Evolutionary conservation across 2,888 invertebrate species (phyloP).

Genomic region (Macaria notata): DNA sequence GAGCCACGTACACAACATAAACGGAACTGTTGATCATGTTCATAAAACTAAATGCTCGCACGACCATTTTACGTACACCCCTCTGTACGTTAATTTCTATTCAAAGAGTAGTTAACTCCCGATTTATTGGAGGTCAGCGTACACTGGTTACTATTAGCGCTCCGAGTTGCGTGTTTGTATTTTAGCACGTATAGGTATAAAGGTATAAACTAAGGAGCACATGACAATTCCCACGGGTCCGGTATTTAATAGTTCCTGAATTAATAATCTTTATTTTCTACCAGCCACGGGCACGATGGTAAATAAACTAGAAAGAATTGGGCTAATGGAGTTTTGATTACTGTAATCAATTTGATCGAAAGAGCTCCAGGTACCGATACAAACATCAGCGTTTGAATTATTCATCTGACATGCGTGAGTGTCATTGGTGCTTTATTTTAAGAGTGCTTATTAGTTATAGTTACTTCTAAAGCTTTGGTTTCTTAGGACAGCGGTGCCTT

Average conservation of each 20-base stretch:
- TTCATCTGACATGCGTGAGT: neutral
- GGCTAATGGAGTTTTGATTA: conserved; percentile 22
- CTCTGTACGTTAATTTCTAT: conserved; percentile 16
- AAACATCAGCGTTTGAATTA: neutral
- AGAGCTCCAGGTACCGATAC: neutral
- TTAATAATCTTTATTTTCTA: conserved; percentile 16
- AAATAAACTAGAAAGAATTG: conserved; percentile 17
- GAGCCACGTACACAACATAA: conserved; percentile 23
- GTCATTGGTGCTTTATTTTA: too few relatives aligned
- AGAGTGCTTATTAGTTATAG: too few relatives aligned
- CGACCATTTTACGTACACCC: conserved; percentile 19
- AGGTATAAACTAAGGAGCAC: conserved; percentile 31
- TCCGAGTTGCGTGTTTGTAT: conserved; percentile 36
- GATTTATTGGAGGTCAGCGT: conserved; percentile 27
- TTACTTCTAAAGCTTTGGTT: too few relatives aligned
- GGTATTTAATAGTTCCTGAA: conserved; percentile 16
- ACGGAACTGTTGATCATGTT: conserved; percentile 20
- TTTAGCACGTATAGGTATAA: conserved; percentile 30
- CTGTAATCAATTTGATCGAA: conserved; percentile 13
- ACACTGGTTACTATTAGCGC: conserved; percentile 23
- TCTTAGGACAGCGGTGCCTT: too few relatives aligned
- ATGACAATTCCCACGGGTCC: conserved; percentile 39
- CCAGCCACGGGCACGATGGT: conserved; percentile 8
- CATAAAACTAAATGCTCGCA: conserved; percentile 25
- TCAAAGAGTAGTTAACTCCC: conserved; percentile 16